phyloP scores from a whole-genome alignment of 2,888 invertebrate species.

The Hemistola chrysoprasaria region DNA sequence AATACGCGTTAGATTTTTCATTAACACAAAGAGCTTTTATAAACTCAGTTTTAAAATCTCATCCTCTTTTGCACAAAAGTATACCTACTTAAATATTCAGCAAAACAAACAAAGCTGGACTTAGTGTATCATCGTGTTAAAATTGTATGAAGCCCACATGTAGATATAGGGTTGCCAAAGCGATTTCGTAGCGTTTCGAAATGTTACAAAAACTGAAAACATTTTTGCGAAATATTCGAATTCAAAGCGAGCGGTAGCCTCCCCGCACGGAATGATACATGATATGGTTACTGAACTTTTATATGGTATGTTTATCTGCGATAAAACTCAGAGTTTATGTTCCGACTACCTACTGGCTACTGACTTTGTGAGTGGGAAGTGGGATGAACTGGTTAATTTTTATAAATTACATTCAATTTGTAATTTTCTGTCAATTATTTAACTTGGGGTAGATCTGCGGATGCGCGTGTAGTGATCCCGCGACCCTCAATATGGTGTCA shows the following conservation, averaged over 20 bases:
- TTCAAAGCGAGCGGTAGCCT: conserved; percentile 16
- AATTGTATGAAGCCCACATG: conserved; percentile 19
- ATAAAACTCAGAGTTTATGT: conserved; percentile 1
- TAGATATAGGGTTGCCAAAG: conserved; percentile 20
- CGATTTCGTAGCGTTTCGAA: conserved; percentile 12
- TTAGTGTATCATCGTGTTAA: conserved; percentile 20
- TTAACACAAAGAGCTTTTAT: not conserved
- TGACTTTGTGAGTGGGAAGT: too few relatives aligned
- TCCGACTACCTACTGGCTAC: too few relatives aligned
- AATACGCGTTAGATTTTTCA: too few relatives aligned
- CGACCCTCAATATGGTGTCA: too few relatives aligned
- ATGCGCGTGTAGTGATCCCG: too few relatives aligned
- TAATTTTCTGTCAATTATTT: too few relatives aligned
- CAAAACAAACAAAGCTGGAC: conserved; percentile 22
- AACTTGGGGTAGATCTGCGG: too few relatives aligned
- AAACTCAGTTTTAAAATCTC: not conserved
- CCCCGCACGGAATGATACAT: conserved; percentile 19
- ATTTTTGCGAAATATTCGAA: conserved; percentile 24
- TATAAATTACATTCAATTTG: too few relatives aligned
- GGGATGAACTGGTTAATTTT: too few relatives aligned
- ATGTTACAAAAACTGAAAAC: conserved; percentile 1
- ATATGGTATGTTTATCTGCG: conserved; percentile 14
- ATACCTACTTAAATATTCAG: conserved; percentile 3
- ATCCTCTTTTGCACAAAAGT: conserved; percentile 3
- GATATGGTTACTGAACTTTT: conserved; percentile 12